These are phyloP conservation scores for Dinothrombium tinctorium DNA, from an alignment of 1,140 invertebrate genomes.

Conservation along the genomic window DNA sequence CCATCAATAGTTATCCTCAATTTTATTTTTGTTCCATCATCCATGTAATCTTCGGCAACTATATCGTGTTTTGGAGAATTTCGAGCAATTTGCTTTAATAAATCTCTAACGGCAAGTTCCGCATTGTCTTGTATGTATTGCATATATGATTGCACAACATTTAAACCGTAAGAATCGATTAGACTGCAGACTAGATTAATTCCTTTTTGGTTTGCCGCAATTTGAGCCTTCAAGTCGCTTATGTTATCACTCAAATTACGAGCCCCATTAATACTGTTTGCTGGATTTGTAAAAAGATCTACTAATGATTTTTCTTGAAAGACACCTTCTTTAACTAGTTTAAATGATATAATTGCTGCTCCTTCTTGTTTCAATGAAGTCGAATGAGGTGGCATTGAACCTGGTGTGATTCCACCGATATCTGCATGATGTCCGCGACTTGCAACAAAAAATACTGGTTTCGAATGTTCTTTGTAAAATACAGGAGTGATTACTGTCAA, in stretches of 20 bases:
- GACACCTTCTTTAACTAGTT: slow-evolving; percentile 53
- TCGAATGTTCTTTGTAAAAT: slow-evolving; percentile 18
- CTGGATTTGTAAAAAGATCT: slow-evolving; percentile 49
- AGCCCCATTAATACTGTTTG: slow-evolving; percentile 35
- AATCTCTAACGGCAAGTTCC: slow-evolving; percentile 70
- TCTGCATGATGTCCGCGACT: slow-evolving; percentile 96
- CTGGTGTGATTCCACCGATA: slow-evolving; percentile 91
- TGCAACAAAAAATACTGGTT: slow-evolving; percentile 93
- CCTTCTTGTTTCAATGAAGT: slow-evolving; percentile 28
- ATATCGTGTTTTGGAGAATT: slow-evolving; percentile 22
- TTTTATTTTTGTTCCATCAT: slow-evolving; percentile 75
- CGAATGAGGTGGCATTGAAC: slow-evolving; percentile 59
- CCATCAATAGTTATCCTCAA: slow-evolving; percentile 52
- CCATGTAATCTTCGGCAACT: slow-evolving; percentile 59
- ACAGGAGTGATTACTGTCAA: slow-evolving; percentile 97
- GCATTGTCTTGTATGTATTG: slow-evolving; percentile 69
- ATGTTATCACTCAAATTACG: slow-evolving; percentile 74
- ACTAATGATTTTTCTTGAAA: slow-evolving; percentile 41
- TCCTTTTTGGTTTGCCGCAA: slow-evolving; percentile 89
- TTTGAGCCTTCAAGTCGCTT: slow-evolving; percentile 85
- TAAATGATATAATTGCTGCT: slow-evolving; percentile 78
- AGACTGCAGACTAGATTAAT: slow-evolving; percentile 67
- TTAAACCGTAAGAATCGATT: slow-evolving; percentile 64
- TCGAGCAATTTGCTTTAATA: slow-evolving; percentile 43
- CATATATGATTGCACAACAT: slow-evolving; percentile 95